Conservation (phyloP, 2,797 vertebrate species). For the Cossypha niveicapilla region DNA sequence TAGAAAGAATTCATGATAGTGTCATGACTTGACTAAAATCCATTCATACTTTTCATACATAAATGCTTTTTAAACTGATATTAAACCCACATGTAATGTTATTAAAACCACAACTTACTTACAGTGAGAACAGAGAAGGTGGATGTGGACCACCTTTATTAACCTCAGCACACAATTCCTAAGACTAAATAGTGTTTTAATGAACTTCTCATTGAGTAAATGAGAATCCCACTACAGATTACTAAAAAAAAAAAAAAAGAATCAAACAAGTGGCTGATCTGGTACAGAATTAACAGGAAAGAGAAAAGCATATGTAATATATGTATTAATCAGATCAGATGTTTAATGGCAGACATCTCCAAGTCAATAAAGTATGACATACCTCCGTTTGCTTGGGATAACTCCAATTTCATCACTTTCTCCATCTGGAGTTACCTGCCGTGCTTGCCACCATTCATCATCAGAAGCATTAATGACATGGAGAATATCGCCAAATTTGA, state of each 20-base stretch:
- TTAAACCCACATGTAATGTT: background rate
- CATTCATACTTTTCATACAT: background rate
- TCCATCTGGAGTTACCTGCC: constrained; percentile 87
- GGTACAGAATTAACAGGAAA: background rate
- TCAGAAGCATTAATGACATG: constrained; percentile 97
- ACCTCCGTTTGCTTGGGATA: constrained; percentile 97
- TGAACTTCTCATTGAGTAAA: background rate
- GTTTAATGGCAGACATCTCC: background rate
- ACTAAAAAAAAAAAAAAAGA: background rate
- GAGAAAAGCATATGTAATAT: background rate
- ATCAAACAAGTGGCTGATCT: background rate
- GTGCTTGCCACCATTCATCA: constrained; percentile 98
- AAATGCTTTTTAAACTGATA: background rate
- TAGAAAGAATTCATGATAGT: background rate
- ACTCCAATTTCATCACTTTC: constrained; percentile 95
- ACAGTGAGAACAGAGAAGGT: background rate
- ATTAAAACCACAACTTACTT: background rate
- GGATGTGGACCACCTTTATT: background rate
- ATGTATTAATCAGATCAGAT: background rate
- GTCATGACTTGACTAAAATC: background rate
- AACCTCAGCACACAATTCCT: background rate
- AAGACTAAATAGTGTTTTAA: background rate
- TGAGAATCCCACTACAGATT: background rate
- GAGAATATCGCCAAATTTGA: constrained; percentile 93
- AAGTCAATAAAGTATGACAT: background rate